Conservation (phyloP, 1,140 invertebrate species). For the Zaprionus davidi region DNA sequence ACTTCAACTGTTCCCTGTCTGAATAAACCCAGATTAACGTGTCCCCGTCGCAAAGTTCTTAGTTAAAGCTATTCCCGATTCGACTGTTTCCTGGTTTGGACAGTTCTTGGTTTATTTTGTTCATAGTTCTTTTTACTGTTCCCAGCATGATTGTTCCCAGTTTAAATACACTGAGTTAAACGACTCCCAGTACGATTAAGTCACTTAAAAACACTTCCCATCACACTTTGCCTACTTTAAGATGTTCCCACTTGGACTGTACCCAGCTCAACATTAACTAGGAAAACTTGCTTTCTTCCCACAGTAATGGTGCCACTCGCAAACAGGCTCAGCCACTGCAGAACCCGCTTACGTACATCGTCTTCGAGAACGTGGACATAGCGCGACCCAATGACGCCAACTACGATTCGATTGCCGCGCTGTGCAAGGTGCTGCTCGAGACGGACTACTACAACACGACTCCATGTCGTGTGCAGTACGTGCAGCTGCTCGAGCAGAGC, state of each 20-base stretch:
- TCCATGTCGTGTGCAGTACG: constrained; percentile 56
- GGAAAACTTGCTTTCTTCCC: not conserved
- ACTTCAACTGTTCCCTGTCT: no score
- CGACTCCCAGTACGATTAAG: not conserved
- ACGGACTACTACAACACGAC: constrained; percentile 74
- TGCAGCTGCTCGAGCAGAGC: constrained; percentile 59
- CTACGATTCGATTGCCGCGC: constrained; percentile 74
- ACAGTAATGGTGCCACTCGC: constrained; percentile 26
- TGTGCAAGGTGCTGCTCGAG: constrained; percentile 87
- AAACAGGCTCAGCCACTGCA: constrained; percentile 86
- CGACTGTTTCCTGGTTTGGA: no score
- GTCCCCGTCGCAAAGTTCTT: no score
- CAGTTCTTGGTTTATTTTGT: no score
- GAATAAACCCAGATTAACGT: no score
- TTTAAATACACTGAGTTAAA: not conserved
- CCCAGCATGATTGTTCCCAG: no score
- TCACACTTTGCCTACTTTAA: not conserved
- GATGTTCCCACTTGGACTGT: not conserved
- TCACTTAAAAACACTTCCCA: no score
- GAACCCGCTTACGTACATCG: constrained; percentile 88
- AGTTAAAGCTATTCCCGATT: no score
- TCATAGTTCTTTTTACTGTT: no score
- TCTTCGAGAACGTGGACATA: constrained; percentile 91
- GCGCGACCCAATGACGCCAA: constrained; percentile 86
- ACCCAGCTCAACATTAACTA: not conserved